These are phyloP conservation scores for Lagopus leucura DNA, from an alignment of 2,113 vertebrate genomes.

Conservation along the genomic window DNA sequence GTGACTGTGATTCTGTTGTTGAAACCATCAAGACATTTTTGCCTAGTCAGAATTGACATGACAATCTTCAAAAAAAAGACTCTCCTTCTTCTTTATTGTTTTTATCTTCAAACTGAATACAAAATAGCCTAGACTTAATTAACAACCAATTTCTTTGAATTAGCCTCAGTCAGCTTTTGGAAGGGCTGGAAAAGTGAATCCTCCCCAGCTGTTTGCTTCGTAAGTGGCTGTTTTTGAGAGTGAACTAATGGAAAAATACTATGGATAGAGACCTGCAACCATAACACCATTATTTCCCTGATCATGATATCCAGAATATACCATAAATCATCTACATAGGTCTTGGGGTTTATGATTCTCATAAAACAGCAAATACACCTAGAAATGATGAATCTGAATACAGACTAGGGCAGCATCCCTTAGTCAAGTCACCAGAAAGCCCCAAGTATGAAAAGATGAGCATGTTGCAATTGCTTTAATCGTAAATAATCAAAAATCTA, in stretches of 20 bases:
- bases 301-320: not conserved
- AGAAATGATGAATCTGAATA: not conserved
- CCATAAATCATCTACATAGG: not conserved
- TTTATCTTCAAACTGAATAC: not conserved
- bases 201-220: not conserved
- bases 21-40: slow-evolving; percentile 31
- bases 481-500: not conserved
- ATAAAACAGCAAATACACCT: not conserved
- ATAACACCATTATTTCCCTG: not conserved
- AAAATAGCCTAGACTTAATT: not conserved
- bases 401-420: not conserved
- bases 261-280: not conserved
- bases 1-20: slow-evolving; percentile 6
- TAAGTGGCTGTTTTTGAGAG: not conserved
- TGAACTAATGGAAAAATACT: not conserved
- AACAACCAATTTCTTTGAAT: not conserved
- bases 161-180: not conserved
- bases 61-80: not conserved
- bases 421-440: not conserved
- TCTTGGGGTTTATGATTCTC: not conserved
- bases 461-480: not conserved
- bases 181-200: not conserved
- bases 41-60: not conserved
- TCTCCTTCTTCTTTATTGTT: not conserved
- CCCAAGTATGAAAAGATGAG: not conserved